Percentiles rank a stretch among this genome's conserved stretches.
Evolutionary conservation across 2,888 invertebrate genomes (phyloP).

Genomic region (Halocaridina rubra): DNA sequence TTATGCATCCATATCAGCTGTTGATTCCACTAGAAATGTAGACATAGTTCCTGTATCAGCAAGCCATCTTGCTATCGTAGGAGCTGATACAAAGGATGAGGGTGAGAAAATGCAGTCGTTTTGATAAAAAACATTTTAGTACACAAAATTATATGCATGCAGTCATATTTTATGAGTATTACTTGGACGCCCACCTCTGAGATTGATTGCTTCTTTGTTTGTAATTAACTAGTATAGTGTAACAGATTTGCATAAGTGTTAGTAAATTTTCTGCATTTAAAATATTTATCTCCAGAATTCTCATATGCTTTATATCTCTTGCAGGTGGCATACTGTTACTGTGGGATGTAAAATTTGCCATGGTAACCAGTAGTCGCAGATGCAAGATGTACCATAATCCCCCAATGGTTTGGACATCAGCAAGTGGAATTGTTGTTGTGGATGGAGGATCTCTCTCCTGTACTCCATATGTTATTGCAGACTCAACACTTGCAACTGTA

Average conservation of each 20-base stretch:
- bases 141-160: background rate
- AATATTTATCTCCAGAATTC: background rate
- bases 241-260: background rate
- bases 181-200: background rate
- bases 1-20: background rate
- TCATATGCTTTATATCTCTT: background rate
- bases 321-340: slow-evolving; percentile 49
- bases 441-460: slow-evolving; percentile 43
- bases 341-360: slow-evolving; percentile 34
- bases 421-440: slow-evolving; percentile 16
- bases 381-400: slow-evolving; percentile 58
- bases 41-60: slow-evolving; percentile 32
- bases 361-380: slow-evolving; percentile 13
- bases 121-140: background rate
- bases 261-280: background rate
- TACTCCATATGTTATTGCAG: slow-evolving; percentile 31
- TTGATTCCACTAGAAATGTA: background rate
- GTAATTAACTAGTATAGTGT: background rate
- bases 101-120: background rate
- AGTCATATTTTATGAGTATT: background rate
- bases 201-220: background rate
- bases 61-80: slow-evolving; percentile 27
- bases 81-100: slow-evolving; percentile 35
- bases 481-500: slow-evolving; percentile 46
- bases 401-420: slow-evolving; percentile 39